Percentiles rank a stretch among this genome's conserved stretches.
phyloP scores from a whole-genome alignment of 2,113 vertebrate species.

The Spilogale gracilis region DNA sequence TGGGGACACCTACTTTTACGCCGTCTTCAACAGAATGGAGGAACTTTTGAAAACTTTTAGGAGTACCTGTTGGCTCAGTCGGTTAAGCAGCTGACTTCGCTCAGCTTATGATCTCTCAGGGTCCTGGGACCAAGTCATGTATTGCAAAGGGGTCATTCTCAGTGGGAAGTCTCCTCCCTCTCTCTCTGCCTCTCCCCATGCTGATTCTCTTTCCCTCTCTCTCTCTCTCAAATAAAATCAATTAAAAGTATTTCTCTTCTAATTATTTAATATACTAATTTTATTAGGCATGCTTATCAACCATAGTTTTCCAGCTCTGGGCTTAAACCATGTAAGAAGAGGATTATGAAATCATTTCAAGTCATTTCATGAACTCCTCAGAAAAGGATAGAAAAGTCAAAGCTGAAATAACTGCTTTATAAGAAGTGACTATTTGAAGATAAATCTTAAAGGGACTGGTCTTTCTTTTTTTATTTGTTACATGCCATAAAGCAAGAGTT shows the following conservation, averaged over 20 bases:
- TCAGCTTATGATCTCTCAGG: not conserved
- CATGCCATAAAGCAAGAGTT: constrained; percentile 52
- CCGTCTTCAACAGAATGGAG: too few relatives aligned
- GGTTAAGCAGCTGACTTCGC: not conserved
- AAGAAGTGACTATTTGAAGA: constrained; percentile 12
- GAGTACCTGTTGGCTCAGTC: not conserved
- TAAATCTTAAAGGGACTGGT: constrained; percentile 27
- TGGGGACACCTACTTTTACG: too few relatives aligned
- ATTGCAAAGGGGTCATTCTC: not conserved
- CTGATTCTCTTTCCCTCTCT: not conserved
- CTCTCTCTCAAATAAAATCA: not conserved
- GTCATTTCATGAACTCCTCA: constrained; percentile 20
- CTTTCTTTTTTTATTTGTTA: constrained; percentile 64
- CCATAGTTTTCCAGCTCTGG: not conserved
- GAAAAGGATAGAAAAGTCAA: constrained; percentile 45
- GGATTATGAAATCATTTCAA: not conserved
- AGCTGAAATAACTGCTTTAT: constrained; percentile 32
- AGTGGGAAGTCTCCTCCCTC: not conserved
- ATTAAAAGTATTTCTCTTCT: not conserved
- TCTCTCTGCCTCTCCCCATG: not conserved
- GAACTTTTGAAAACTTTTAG: not conserved
- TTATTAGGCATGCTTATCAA: constrained; percentile 15
- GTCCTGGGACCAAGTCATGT: not conserved
- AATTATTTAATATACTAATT: constrained; percentile 46
- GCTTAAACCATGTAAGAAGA: constrained; percentile 12